These are phyloP conservation scores for Limanda limanda DNA, from an alignment of 2,113 vertebrate genomes.

Conservation along the genomic window DNA sequence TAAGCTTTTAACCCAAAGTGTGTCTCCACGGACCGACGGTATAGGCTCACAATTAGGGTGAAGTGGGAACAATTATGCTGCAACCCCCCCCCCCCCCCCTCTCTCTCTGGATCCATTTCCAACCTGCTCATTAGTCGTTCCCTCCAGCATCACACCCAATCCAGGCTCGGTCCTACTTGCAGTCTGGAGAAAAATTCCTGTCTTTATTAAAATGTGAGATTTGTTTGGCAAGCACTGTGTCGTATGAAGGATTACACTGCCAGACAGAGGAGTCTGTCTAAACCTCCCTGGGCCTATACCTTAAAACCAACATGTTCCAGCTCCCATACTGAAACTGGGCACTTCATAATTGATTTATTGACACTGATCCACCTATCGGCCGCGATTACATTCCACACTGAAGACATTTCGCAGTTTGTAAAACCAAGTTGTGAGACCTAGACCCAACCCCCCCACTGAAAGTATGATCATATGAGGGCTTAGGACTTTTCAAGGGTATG, in stretches of 20 bases:
- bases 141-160: constrained; percentile 32
- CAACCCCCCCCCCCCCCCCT: too few relatives aligned
- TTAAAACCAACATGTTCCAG: constrained; percentile 36
- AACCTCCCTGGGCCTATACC: constrained; percentile 20
- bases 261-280: constrained; percentile 49
- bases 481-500: constrained; percentile 35
- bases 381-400: constrained; percentile 64
- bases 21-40: background rate
- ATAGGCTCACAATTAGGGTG: too few relatives aligned
- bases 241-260: constrained; percentile 60
- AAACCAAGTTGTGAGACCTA: constrained; percentile 2
- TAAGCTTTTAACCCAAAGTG: background rate
- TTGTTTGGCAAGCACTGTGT: constrained; percentile 58
- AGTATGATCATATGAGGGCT: constrained; percentile 33
- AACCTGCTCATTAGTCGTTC: constrained; percentile 15
- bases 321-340: constrained; percentile 18
- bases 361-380: constrained; percentile 57
- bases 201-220: constrained; percentile 75
- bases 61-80: background rate
- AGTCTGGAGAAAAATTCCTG: constrained; percentile 59
- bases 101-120: background rate
- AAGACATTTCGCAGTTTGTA: constrained; percentile 40
- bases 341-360: constrained; percentile 65
- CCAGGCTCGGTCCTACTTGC: constrained; percentile 10
- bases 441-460: constrained; percentile 17